phyloP scores from a whole-genome alignment of 1,140 invertebrate species.

The Drosophila lini region DNA sequence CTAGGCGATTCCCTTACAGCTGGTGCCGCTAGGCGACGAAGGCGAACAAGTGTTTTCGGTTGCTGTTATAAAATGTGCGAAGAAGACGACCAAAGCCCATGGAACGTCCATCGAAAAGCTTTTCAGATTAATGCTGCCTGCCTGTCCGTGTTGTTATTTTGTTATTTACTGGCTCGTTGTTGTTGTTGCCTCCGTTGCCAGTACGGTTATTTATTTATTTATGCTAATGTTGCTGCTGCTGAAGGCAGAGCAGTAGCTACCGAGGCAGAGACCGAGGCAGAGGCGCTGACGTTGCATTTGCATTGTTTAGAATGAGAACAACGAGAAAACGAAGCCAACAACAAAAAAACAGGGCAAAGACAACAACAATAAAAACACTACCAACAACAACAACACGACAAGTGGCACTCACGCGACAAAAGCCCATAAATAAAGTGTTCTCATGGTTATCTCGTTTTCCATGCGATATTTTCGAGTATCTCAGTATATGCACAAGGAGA shows the following conservation, averaged over 20 bases:
- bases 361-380: constrained; percentile 11
- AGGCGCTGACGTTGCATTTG: constrained; percentile 63
- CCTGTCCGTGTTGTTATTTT: constrained; percentile 37
- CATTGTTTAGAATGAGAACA: constrained; percentile 80
- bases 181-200: constrained; percentile 32
- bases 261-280: constrained; percentile 1
- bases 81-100: constrained; percentile 40
- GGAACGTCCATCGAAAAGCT: constrained; percentile 58
- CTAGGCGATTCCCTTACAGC: constrained; percentile 28
- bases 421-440: constrained; percentile 69
- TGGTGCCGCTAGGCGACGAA: constrained; percentile 48
- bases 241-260: neutral
- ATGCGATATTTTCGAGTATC: constrained; percentile 42
- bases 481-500: constrained; percentile 2
- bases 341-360: constrained; percentile 29
- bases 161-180: constrained; percentile 60
- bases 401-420: constrained; percentile 73
- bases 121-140: constrained; percentile 53
- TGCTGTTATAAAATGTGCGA: constrained; percentile 11
- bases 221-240: constrained; percentile 70
- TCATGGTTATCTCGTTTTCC: constrained; percentile 58
- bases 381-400: constrained; percentile 37
- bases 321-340: constrained; percentile 38
- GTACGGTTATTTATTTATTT: constrained; percentile 81
- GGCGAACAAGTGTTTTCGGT: constrained; percentile 55